Evolutionary conservation across 2,888 invertebrate species (phyloP), one percentile per base, ranked within the genome.

Genomic region (Philereme vetulata): DNA sequence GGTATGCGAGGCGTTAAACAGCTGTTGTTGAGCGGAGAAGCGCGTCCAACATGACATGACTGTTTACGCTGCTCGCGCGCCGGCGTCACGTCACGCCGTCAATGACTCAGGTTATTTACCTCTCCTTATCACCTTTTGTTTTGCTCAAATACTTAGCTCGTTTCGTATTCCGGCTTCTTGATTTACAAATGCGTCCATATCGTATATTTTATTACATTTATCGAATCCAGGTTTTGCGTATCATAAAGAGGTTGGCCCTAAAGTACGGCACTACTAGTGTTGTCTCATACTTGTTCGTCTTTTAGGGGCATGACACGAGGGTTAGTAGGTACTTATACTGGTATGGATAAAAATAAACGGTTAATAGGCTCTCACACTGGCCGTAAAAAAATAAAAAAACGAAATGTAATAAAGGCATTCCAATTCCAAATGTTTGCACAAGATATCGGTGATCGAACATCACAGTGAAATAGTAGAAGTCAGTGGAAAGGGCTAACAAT

Each of bases 111-210:
- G 90, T 90, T 91, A 86, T 91, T 91, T 90, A 90, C 90, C 90
- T 88, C 86, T 84, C 69, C 90, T 90, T 91, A 90, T 90, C 90
- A 89, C 90, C 90, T 90, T 89, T 91, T 90, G 90, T 90, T 90
- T 89, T 88, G 88, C 86, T 88, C 83, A 86, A 87, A 86, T 85
- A 86, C 85, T 84, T 80, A 78, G 79, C 80, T 82, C 79, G 80
- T 83, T 85, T 77, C 73, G 77, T 77, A 62, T 65, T 65, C 62
- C 64, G 60, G 64, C 65, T 65, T 61, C 59, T 65, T 54, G 64
- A 64, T 65, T 69, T 60, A 59, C 56, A 60, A 63, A 45, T 59
- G 49, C 56, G 21, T 21, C 2, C 21, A 2, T 21, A 21, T 21
- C 21, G 21, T 21, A 21, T 21, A 21, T 21, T 21, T 21, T 21